Percentiles rank a stretch among this genome's conserved stretches.
phyloP scores from a whole-genome alignment of 2,113 vertebrate species.

The Arothron firmamentum region DNA sequence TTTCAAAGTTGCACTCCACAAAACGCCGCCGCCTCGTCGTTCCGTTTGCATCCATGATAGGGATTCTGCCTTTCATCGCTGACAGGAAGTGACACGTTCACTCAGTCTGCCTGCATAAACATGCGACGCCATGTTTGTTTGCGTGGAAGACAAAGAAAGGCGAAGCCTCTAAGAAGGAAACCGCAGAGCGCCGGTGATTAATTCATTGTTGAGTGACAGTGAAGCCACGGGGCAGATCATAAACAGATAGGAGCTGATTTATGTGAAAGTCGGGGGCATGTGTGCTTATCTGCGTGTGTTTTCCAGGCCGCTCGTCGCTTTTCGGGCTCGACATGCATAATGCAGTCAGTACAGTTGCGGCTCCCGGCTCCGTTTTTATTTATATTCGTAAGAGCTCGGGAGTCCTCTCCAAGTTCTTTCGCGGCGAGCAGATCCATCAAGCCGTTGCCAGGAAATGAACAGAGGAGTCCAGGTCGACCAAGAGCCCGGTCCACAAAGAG shows the following conservation, averaged over 20 bases:
- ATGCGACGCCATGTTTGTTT: neutral
- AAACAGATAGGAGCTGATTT: constrained; percentile 67
- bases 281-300: constrained; percentile 27
- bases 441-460: constrained; percentile 52
- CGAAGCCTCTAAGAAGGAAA: constrained; percentile 16
- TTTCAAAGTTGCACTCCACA: too few relatives aligned
- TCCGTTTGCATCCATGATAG: too few relatives aligned
- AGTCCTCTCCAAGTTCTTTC: constrained; percentile 44
- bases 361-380: constrained; percentile 52
- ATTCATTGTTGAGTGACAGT: constrained; percentile 68
- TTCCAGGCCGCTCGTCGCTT: constrained; percentile 28
- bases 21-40: too few relatives aligned
- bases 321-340: constrained; percentile 34
- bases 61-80: too few relatives aligned
- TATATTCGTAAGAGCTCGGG: constrained; percentile 47
- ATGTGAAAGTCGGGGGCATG: constrained; percentile 35
- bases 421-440: constrained; percentile 64
- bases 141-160: constrained; percentile 31
- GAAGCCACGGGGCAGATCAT: constrained; percentile 48
- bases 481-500: constrained; percentile 61
- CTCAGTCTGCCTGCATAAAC: too few relatives aligned
- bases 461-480: constrained; percentile 67
- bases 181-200: constrained; percentile 54
- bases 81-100: too few relatives aligned
- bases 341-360: constrained; percentile 17